These are phyloP conservation scores for Centropyge bicolor DNA, from an alignment of 2,797 vertebrate species.

Conservation along the genomic window DNA sequence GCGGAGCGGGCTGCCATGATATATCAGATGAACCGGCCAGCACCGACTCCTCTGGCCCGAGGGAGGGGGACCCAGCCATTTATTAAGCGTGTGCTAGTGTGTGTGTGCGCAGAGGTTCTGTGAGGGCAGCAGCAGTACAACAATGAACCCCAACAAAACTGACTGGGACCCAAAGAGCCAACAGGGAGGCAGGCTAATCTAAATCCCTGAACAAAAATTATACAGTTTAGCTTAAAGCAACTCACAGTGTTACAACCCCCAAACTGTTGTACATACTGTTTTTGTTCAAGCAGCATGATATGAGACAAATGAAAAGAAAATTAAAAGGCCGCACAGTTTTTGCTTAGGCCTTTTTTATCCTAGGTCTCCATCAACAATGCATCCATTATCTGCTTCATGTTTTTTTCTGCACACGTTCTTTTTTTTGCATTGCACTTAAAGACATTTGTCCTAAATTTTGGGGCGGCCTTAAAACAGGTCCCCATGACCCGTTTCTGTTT, in stretches of 20 bases:
- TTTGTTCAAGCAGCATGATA: background rate
- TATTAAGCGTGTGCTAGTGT: constrained; percentile 76
- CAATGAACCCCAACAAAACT: constrained; percentile 64
- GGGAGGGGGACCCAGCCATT: constrained; percentile 84
- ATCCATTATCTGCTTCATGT: background rate
- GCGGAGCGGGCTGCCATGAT: constrained; percentile 80
- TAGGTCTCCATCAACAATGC: background rate
- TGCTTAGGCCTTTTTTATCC: background rate
- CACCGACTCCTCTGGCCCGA: constrained; percentile 78
- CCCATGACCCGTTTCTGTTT: constrained; percentile 26
- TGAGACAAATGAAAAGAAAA: constrained; percentile 2
- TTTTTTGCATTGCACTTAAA: background rate
- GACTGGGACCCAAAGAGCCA: constrained; percentile 61
- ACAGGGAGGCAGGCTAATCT: constrained; percentile 62
- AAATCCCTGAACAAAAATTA: constrained; percentile 65
- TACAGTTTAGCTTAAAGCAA: constrained; percentile 40
- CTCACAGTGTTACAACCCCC: constrained; percentile 17
- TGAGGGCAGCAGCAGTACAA: constrained; percentile 51
- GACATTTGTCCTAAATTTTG: constrained; percentile 6
- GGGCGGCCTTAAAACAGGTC: constrained; percentile 31
- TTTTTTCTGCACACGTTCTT: background rate
- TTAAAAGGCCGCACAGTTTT: constrained; percentile 3
- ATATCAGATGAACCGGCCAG: constrained; percentile 82
- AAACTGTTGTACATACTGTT: background rate
- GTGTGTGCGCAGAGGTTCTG: constrained; percentile 28